Conservation (phyloP, 2,888 invertebrate genomes). For the Drosophila paramelanica region DNA sequence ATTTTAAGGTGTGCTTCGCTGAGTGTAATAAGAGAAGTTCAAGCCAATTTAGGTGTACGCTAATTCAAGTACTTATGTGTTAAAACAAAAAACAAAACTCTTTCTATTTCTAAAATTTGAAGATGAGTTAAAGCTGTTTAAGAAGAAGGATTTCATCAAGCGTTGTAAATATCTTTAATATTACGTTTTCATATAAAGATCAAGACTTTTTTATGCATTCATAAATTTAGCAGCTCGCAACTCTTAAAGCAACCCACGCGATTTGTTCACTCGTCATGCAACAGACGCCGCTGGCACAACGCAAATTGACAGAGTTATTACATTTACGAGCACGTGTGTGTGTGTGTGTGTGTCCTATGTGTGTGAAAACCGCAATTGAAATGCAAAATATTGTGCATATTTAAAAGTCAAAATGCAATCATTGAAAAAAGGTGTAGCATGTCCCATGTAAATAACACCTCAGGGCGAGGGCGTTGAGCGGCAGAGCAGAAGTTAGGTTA, state of each 20-base stretch:
- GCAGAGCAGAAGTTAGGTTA: no score
- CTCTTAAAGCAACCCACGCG: constrained; percentile 30
- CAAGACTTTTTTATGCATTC: no score
- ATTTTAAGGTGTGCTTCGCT: no score
- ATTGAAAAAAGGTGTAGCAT: constrained; percentile 65
- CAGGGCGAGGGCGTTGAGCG: constrained; percentile 4
- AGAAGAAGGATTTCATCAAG: no score
- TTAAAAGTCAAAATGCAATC: constrained; percentile 68
- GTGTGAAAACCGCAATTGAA: constrained; percentile 70
- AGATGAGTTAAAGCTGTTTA: no score
- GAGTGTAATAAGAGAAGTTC: no score
- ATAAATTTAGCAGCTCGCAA: neutral
- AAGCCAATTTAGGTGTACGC: no score
- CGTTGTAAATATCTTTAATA: no score
- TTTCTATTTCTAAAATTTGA: no score
- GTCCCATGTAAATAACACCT: constrained; percentile 23
- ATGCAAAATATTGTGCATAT: constrained; percentile 73
- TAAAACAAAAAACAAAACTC: no score
- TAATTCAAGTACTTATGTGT: no score
- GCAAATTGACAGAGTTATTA: constrained; percentile 63
- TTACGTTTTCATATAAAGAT: no score
- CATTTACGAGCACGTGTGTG: constrained; percentile 22
- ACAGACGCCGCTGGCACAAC: constrained; percentile 18
- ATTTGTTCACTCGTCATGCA: constrained; percentile 35
- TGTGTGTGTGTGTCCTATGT: constrained; percentile 6